These are phyloP conservation scores for Xanthia icteritia DNA, from an alignment of 2,888 invertebrate species.

Conservation along the genomic window DNA sequence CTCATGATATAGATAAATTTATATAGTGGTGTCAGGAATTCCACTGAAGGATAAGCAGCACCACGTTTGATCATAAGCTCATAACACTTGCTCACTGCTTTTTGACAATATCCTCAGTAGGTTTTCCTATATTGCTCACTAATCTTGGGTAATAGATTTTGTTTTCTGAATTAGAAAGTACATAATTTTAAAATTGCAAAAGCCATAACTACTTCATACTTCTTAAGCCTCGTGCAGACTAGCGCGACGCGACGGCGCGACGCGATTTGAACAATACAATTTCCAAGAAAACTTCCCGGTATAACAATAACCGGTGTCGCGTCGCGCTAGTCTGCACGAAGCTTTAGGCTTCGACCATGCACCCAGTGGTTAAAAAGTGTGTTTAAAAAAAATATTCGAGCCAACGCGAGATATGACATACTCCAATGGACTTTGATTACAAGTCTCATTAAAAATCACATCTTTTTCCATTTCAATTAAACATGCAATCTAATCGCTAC, in stretches of 20 bases:
- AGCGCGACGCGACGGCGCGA: too few relatives aligned
- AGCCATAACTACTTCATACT: neutral
- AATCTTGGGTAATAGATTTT: neutral
- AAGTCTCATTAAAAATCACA: conserved; percentile 25
- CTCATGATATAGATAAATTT: neutral
- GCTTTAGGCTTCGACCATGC: too few relatives aligned
- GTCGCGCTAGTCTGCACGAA: too few relatives aligned
- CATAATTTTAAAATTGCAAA: neutral
- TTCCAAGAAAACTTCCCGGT: too few relatives aligned
- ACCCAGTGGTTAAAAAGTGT: neutral
- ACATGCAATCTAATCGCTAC: conserved; percentile 47
- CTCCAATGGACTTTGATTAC: conserved; percentile 9
- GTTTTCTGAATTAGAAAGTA: neutral
- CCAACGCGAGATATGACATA: neutral
- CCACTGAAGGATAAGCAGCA: neutral
- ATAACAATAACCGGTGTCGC: too few relatives aligned
- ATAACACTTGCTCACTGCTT: neutral
- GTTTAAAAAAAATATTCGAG: too few relatives aligned
- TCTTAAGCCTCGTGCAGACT: too few relatives aligned
- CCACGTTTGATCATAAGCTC: neutral
- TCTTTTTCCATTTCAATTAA: conserved; percentile 34
- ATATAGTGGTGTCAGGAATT: neutral
- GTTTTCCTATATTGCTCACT: neutral
- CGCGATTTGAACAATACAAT: too few relatives aligned
- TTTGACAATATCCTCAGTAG: neutral